phyloP scores from a whole-genome alignment of 2,797 vertebrate species.

The Meda fulgida region DNA sequence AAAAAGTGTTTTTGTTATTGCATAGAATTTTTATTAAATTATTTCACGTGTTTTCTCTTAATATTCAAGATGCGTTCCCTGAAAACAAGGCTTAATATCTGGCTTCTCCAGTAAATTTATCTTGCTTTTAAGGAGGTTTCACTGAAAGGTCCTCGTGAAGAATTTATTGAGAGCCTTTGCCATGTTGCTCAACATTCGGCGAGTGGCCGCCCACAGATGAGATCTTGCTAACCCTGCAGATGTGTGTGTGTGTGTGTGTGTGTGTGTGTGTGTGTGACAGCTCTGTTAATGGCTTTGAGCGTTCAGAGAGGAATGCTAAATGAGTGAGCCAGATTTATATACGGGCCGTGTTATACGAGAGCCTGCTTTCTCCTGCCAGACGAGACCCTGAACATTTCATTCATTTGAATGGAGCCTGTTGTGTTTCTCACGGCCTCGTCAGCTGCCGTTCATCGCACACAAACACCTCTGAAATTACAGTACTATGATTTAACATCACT shows the following conservation, averaged over 20 bases:
- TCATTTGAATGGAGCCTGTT: background rate
- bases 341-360: conserved; percentile 60
- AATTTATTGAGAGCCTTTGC: conserved; percentile 13
- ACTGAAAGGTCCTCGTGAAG: background rate
- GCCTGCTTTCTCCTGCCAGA: conserved; percentile 54
- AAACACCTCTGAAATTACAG: background rate
- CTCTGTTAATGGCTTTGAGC: conserved; percentile 68
- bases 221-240: conserved; percentile 51
- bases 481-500: background rate
- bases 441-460: background rate
- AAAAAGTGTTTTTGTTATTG: no score
- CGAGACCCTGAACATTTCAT: conserved; percentile 39
- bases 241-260: conserved; percentile 1
- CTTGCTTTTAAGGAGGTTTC: background rate
- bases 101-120: background rate
- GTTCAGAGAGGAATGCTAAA: conserved; percentile 59
- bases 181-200: conserved; percentile 41
- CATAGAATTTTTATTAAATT: background rate
- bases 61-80: background rate
- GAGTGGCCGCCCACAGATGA: conserved; percentile 56
- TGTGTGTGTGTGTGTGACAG: conserved; percentile 33
- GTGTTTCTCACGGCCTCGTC: conserved; percentile 34
- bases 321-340: conserved; percentile 55
- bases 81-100: background rate
- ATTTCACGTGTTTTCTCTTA: background rate